A percentile compares a stretch with the other conserved stretches of the same genome.
Conservation (phyloP, 2,888 invertebrate genomes). For the Drosophila stalkeri region DNA sequence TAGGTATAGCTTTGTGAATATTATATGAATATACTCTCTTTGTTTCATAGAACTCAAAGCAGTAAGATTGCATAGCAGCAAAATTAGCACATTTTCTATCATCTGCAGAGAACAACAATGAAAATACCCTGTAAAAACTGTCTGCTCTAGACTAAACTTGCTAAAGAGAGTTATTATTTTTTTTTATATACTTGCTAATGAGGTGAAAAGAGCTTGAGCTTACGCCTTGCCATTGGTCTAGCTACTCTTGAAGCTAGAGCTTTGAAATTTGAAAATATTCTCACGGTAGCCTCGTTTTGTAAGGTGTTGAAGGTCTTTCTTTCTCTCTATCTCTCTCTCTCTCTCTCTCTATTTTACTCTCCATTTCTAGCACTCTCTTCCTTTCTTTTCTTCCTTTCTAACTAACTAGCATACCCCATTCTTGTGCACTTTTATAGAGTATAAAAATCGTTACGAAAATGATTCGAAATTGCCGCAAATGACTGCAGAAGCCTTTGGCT, state of each 20-base stretch:
- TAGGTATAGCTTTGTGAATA: no score
- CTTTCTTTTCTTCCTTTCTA: not conserved
- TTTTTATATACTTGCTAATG: not conserved
- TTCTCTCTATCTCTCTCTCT: not conserved
- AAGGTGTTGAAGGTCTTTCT: no score
- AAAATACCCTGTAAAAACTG: not conserved
- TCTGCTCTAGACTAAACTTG: not conserved
- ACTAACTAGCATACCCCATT: not conserved
- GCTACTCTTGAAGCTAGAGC: no score
- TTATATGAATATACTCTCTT: not conserved
- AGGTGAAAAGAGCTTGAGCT: not conserved
- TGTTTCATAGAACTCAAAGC: not conserved
- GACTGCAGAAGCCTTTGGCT: constrained; percentile 31
- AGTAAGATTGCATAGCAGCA: not conserved
- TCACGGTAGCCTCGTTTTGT: no score
- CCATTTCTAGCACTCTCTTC: not conserved
- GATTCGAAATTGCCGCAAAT: constrained; percentile 61
- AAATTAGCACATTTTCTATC: not conserved
- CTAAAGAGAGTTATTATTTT: not conserved
- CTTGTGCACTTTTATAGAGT: not conserved
- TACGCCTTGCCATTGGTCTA: no score
- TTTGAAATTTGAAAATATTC: not conserved
- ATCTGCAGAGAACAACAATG: no score
- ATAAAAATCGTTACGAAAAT: constrained; percentile 65
- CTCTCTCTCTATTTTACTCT: not conserved